Percentiles rank a stretch among this genome's conserved stretches.
These are phyloP conservation scores for Paramormyrops hopkinsi DNA, from an alignment of 2,797 vertebrate genomes.

Conservation along the genomic window DNA sequence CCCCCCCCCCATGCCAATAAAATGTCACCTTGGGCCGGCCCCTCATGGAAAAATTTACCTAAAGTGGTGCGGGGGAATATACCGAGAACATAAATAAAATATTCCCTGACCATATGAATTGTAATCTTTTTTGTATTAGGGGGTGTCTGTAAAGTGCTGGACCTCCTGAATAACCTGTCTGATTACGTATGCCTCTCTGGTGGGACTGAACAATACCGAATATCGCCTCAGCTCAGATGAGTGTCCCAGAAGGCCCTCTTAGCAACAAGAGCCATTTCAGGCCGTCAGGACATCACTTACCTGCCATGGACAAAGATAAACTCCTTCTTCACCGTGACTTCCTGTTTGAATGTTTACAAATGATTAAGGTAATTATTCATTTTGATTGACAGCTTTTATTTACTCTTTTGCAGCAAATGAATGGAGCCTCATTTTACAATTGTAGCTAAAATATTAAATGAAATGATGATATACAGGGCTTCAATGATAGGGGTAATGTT, in stretches of 20 bases:
- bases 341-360: neutral
- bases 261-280: neutral
- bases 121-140: neutral
- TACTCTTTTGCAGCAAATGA: neutral
- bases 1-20: neutral
- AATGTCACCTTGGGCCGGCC: neutral
- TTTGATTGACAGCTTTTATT: neutral
- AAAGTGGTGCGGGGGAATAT: neutral
- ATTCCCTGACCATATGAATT: neutral
- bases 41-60: neutral
- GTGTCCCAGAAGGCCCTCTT: neutral
- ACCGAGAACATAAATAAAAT: neutral
- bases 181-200: neutral
- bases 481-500: neutral
- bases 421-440: neutral
- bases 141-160: neutral
- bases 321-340: neutral
- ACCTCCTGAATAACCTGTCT: neutral
- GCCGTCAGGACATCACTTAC: neutral
- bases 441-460: neutral
- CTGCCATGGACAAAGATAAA: neutral
- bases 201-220: neutral
- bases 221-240: neutral
- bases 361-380: neutral
- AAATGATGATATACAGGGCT: neutral